Base-by-base conservation (phyloP, 2,113 vertebrate genomes). In the Clarias gariepinus region DNA sequence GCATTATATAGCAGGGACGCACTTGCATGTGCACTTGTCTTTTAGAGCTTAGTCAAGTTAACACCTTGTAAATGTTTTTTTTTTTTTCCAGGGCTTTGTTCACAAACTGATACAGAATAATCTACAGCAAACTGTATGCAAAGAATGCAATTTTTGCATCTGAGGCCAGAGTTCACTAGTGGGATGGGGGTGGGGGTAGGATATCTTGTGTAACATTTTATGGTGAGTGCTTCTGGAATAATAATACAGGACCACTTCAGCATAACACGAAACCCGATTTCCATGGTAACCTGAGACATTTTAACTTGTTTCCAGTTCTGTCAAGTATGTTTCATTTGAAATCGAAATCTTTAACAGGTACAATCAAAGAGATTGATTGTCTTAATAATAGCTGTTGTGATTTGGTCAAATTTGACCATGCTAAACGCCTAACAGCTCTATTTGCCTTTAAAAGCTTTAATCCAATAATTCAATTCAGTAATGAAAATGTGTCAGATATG, bases 281-380 rank as follows among this genome's bases (percentile, higher is more conserved):
- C 89, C 89, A 88, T 91, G 88, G 89, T 80, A 88, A 89, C 89
- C 47, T 21, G 60, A 88, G 85, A 61, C 71, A 74, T 30, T 82
- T 68, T 13, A 47, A 18, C 81, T 74, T 81, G 79, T 79, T 81
- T 83, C 33, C 63, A 66, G 53, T 28, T 18, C 78, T 86, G 41
- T 86, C 77, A 77, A 85, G 82, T 85, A 82, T 83, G 60, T 79
- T 85, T 80, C 23, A 88, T 87, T 85, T 85, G 82, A 85, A 85
- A 81, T 90, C 85, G 68, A 36, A 89, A 85, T 91, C 87, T 83
- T 84, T 79, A 61, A 73, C 78, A 85, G 69, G 69, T 63, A 55
- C 9, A 30, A 61, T 78, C 33, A 85, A 89, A 89, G n/a, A 87
- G 52, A 63, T 10, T 7, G 77, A 84, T 52, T 36, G 69, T 83